Conservation (phyloP, 2,797 vertebrate species). For the Gouania willdenowi region DNA sequence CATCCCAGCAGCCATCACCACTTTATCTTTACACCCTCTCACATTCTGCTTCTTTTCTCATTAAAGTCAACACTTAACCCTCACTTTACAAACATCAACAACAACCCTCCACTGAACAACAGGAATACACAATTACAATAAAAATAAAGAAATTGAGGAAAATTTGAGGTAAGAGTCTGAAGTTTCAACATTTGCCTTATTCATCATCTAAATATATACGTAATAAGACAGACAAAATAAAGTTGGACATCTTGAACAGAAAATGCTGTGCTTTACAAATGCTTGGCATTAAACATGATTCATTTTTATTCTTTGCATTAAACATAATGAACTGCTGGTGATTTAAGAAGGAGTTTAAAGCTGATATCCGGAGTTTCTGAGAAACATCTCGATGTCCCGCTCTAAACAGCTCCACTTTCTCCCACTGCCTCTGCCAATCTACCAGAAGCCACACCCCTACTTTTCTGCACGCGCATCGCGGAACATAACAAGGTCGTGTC, state of each 20-base stretch:
- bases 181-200: constrained; percentile 44
- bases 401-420: too few relatives aligned
- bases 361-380: too few relatives aligned
- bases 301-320: too few relatives aligned
- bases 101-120: constrained; percentile 16
- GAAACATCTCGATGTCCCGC: too few relatives aligned
- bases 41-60: constrained; percentile 1
- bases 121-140: constrained; percentile 26
- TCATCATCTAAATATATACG: constrained; percentile 23
- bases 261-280: too few relatives aligned
- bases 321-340: too few relatives aligned
- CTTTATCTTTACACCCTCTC: constrained; percentile 9
- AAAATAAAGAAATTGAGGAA: constrained; percentile 31
- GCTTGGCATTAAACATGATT: too few relatives aligned
- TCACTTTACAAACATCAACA: constrained; percentile 7
- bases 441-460: too few relatives aligned
- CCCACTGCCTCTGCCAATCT: too few relatives aligned
- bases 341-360: too few relatives aligned
- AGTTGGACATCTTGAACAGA: constrained; percentile 20
- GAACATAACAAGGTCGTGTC: too few relatives aligned
- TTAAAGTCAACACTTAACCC: background rate
- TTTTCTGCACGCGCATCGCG: too few relatives aligned
- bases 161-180: constrained; percentile 60
- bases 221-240: constrained; percentile 28
- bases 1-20: constrained; percentile 21